Conservation (phyloP, 2,888 invertebrate genomes). For the Pycnomerus fuliginosus region DNA sequence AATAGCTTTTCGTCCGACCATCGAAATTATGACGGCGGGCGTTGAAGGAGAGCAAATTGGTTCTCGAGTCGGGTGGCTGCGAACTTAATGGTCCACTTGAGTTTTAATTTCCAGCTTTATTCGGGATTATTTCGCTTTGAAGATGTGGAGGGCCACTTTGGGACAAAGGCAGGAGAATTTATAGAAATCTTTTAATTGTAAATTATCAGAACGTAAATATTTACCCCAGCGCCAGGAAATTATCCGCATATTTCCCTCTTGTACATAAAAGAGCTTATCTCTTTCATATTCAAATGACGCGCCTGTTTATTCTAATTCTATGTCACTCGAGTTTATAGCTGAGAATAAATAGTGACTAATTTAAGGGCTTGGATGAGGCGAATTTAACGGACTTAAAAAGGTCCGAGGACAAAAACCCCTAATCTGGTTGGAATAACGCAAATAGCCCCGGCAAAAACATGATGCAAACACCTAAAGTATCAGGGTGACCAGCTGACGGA, state of each 20-base stretch:
- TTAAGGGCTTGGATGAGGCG: constrained; percentile 17
- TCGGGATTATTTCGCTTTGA: constrained; percentile 20
- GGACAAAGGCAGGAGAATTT: constrained; percentile 5
- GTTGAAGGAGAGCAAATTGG: constrained; percentile 29
- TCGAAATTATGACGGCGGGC: constrained; percentile 30
- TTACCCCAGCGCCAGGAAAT: constrained; percentile 23
- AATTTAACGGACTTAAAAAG: too few relatives aligned
- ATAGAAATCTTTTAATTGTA: constrained; percentile 16
- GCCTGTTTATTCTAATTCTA: constrained; percentile 21
- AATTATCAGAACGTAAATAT: constrained; percentile 26
- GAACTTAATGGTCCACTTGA: constrained; percentile 29
- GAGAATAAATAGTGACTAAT: constrained; percentile 23
- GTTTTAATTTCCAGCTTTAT: constrained; percentile 24
- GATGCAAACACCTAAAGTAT: too few relatives aligned
- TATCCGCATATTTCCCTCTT: constrained; percentile 22
- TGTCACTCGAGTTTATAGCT: constrained; percentile 13
- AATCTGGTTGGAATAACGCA: constrained; percentile 40
- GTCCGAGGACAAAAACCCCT: constrained; percentile 29
- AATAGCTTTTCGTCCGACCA: constrained; percentile 25
- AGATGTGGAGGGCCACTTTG: constrained; percentile 8
- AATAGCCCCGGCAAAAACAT: too few relatives aligned
- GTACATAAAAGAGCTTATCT: constrained; percentile 24
- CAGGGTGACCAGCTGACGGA: constrained; percentile 35
- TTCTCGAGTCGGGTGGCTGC: constrained; percentile 22
- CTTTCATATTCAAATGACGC: constrained; percentile 26